A percentile compares a stretch with the other conserved stretches of the same genome.
Conservation (phyloP, 2,113 vertebrate genomes). For the Spea multiplicata region DNA sequence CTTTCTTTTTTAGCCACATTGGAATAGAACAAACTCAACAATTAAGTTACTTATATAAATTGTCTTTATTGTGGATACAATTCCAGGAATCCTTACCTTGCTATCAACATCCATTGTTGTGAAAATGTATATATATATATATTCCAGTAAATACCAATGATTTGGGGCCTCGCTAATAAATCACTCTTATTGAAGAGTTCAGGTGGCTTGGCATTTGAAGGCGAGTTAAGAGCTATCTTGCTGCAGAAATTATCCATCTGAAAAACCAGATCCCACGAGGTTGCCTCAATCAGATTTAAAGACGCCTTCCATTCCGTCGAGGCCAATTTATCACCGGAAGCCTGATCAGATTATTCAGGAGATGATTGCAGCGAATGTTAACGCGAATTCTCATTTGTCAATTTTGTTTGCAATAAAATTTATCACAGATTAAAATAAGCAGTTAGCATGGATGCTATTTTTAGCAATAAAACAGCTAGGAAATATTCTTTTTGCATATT, state of each 20-base stretch:
- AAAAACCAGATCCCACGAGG: conserved; percentile 26
- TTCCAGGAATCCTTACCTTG: not conserved
- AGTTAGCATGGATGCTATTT: not conserved
- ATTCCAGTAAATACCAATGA: not conserved
- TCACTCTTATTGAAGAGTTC: not conserved
- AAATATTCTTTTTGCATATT: conserved; percentile 10
- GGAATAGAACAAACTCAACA: not conserved
- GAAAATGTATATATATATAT: not conserved
- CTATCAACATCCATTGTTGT: not conserved
- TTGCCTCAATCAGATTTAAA: conserved; percentile 36
- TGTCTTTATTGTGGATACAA: not conserved
- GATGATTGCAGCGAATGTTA: conserved; percentile 19
- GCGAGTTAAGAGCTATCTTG: conserved; percentile 26
- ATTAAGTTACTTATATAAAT: not conserved
- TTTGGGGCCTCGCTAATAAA: not conserved
- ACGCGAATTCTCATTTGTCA: conserved; percentile 33
- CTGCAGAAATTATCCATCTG: conserved; percentile 31
- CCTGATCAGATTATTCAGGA: conserved; percentile 33
- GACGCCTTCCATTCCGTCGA: conserved; percentile 17
- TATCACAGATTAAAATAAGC: conserved; percentile 29
- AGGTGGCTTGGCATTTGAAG: not conserved
- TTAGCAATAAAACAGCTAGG: not conserved
- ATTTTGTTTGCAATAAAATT: conserved; percentile 28
- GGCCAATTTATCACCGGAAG: conserved; percentile 30
- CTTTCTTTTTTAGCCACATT: not conserved